Conservation (phyloP, 1,140 invertebrate genomes). For the Drosophila nigromelanica region DNA sequence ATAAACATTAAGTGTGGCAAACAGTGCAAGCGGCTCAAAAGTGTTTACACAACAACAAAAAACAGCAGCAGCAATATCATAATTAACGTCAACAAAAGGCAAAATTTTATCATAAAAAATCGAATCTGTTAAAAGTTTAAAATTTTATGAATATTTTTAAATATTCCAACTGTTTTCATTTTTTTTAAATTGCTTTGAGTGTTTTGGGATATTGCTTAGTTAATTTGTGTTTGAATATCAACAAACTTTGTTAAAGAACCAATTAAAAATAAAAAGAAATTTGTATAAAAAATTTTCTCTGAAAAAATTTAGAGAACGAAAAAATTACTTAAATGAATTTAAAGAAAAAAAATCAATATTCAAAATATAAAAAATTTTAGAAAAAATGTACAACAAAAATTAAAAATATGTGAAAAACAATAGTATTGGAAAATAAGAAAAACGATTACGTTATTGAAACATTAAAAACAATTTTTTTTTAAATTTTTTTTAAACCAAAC, state of each 20-base stretch:
- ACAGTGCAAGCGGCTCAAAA: slow-evolving; percentile 35
- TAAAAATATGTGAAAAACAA: neutral
- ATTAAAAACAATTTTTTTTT: too few species aligned
- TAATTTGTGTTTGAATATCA: neutral
- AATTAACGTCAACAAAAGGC: slow-evolving; percentile 27
- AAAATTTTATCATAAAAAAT: slow-evolving; percentile 21
- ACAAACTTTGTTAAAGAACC: neutral
- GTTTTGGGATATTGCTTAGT: slow-evolving; percentile 1
- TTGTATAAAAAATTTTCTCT: too few species aligned
- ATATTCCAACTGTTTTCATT: neutral
- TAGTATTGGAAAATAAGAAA: too few species aligned
- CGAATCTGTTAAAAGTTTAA: neutral
- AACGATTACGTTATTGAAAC: too few species aligned
- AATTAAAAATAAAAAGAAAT: neutral
- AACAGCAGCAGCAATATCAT: slow-evolving; percentile 15
- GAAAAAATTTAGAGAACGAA: neutral
- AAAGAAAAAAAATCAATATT: neutral
- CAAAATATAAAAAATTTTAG: neutral
- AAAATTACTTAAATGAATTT: neutral
- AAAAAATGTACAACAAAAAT: neutral
- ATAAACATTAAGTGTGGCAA: slow-evolving; percentile 21
- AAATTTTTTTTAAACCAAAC: too few species aligned
- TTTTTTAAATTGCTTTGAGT: neutral
- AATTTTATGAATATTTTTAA: neutral
- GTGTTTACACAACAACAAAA: slow-evolving; percentile 27